phyloP scores from a whole-genome alignment of 2,797 vertebrate genomes.

The Cygnus olor region DNA sequence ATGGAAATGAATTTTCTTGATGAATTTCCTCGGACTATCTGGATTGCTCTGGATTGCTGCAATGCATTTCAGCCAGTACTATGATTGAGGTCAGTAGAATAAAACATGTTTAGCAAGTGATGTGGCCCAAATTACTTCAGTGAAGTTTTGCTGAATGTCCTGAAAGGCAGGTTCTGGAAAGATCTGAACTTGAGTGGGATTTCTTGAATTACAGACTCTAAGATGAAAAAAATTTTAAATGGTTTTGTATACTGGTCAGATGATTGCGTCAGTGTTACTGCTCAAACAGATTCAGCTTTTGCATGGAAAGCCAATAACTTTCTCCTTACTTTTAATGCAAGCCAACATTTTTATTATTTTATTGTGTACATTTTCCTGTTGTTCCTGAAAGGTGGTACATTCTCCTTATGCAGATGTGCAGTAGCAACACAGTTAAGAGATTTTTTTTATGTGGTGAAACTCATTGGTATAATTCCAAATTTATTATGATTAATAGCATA shows the following conservation, averaged over 20 bases:
- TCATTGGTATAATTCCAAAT: background rate
- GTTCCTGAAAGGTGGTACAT: background rate
- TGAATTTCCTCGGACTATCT: background rate
- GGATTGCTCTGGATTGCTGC: background rate
- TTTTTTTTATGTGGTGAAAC: accelerated
- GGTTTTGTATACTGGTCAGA: background rate
- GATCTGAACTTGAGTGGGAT: background rate
- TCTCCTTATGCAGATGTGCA: background rate
- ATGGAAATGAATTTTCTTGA: background rate
- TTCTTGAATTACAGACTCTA: background rate
- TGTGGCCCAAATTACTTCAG: background rate
- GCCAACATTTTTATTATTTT: background rate
- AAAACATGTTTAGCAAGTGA: background rate
- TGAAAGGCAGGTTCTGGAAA: background rate
- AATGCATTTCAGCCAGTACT: background rate
- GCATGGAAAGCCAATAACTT: background rate
- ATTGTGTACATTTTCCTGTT: background rate
- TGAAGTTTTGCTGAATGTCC: background rate
- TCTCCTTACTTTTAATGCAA: background rate
- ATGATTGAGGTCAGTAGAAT: background rate
- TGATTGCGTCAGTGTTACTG: background rate
- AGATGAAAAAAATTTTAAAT: background rate
- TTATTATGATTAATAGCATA: background rate
- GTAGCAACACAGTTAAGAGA: background rate
- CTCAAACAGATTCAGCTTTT: background rate